Conservation (phyloP, 2,113 vertebrate genomes). For the Coreoperca whiteheadi region DNA sequence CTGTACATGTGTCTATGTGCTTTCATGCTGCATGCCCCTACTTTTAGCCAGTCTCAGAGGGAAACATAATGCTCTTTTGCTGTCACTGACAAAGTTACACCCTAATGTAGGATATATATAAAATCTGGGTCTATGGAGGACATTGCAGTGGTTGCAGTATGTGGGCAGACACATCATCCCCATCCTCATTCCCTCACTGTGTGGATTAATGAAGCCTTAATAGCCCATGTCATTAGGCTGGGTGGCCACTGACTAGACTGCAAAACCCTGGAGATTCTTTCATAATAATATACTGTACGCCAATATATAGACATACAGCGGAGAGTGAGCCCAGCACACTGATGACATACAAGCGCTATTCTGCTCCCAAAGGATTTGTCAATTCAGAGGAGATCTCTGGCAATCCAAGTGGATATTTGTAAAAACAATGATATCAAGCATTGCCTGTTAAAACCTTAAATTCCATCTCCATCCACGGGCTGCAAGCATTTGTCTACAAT, state of each 20-base stretch:
- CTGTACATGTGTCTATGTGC: not conserved
- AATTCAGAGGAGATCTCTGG: conserved; percentile 10
- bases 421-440: not conserved
- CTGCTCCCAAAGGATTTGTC: conserved; percentile 14
- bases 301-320: conserved; percentile 30
- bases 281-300: conserved; percentile 31
- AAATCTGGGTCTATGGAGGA: conserved; percentile 40
- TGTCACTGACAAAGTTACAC: conserved; percentile 34
- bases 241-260: conserved; percentile 57
- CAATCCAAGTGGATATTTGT: conserved; percentile 25
- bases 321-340: not conserved
- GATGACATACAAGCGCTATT: conserved; percentile 12
- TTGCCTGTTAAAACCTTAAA: conserved; percentile 19
- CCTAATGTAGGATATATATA: conserved; percentile 11
- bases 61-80: conserved; percentile 18
- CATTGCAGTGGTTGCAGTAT: conserved; percentile 50
- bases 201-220: conserved; percentile 73
- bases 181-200: conserved; percentile 54
- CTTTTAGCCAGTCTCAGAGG: conserved; percentile 20
- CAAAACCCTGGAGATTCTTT: conserved; percentile 46
- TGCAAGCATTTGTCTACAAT: conserved; percentile 3
- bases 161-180: conserved; percentile 25
- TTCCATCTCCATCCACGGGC: not conserved
- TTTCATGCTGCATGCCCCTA: not conserved
- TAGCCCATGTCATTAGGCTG: conserved; percentile 62